Percentiles rank a stretch among this genome's conserved stretches.
Conservation (phyloP, 1,140 invertebrate genomes). For the Drosophila auraria region DNA sequence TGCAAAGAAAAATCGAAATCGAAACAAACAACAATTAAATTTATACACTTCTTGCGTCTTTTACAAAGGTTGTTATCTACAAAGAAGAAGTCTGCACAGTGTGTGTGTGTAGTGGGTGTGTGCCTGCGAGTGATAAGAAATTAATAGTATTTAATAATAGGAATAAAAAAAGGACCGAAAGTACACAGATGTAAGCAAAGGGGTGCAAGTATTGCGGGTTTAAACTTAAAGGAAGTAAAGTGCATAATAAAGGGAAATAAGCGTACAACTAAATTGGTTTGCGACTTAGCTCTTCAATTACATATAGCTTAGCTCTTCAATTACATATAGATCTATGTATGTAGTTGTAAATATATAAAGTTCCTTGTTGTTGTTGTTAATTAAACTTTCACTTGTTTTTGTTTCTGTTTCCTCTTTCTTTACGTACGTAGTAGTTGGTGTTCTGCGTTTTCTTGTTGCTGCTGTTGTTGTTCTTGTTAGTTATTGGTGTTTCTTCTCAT, state of each 20-base stretch:
- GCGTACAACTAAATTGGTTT: slow-evolving; percentile 28
- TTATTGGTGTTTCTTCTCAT: slow-evolving; percentile 30
- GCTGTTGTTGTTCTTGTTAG: slow-evolving; percentile 2
- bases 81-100: slow-evolving; percentile 21
- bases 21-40: slow-evolving; percentile 43
- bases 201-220: too few relatives aligned
- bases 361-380: slow-evolving; percentile 41
- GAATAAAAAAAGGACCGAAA: neutral
- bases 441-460: slow-evolving; percentile 47
- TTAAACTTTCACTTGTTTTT: slow-evolving; percentile 18
- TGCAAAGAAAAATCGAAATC: slow-evolving; percentile 34
- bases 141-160: neutral
- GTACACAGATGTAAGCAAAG: neutral
- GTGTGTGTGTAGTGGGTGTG: slow-evolving; percentile 1
- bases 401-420: slow-evolving; percentile 24
- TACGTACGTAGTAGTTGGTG: slow-evolving; percentile 70
- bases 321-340: slow-evolving; percentile 43
- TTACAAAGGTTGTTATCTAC: slow-evolving; percentile 33
- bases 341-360: slow-evolving; percentile 39
- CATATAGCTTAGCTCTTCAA: slow-evolving; percentile 32
- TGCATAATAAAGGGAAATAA: slow-evolving; percentile 6
- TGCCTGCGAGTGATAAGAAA: neutral
- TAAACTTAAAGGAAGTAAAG: slow-evolving; percentile 7
- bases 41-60: slow-evolving; percentile 24
- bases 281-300: slow-evolving; percentile 48